Base-by-base conservation (phyloP, 2,797 vertebrate genomes). In the Acipenser oxyrinchus region DNA sequence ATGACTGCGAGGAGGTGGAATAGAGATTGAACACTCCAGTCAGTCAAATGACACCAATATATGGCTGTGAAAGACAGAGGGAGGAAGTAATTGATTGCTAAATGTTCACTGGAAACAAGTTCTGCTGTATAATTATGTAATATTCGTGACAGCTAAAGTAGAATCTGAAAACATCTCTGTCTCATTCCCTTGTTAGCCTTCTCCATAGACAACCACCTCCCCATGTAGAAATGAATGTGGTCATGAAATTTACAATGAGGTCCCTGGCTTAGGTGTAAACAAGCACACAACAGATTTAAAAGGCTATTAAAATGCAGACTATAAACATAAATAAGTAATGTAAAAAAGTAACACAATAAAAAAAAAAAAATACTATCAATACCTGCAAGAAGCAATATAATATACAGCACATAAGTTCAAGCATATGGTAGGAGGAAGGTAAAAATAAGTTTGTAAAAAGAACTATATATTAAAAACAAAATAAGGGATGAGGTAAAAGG, bases 241-340 rank as follows among this genome's bases (percentile, higher is more conserved):
- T 7, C 23, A 62, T n/a, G 8, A 62, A 62, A 62, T 62, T 23
- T 62, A 62, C n/a, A 62, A 62, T 62, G 60, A 37, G 60, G 11
- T 55, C 6, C 52, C 52, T 62, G 60, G 3, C n/a, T 62, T 62
- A 48, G 10, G 60, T 62, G 52, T 55, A 55, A 4, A 62, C 60
- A 37, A 48, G 11, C 23, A 62, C 9, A 37, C 7, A 48, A 10
- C 18, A 6, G 60, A 62, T 37, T 23, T 62, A 62, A 48, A 9
- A 8, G 10, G 18, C 18, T 62, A 48, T 55, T 55, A 62, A 37
- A 62, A 62, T 23, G 60, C 6, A 62, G 10, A 62, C 13, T 62
- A 7, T 62, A 37, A 18, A 7, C 13, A 62, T 62, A 62, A 62
- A 62, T 55, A 55, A 55, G n/a, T 55, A 55, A 55, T 62, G 15